A percentile compares a stretch with the other conserved stretches of the same genome.
phyloP scores from a whole-genome alignment of 2,113 vertebrate species.

The Bettongia penicillata region DNA sequence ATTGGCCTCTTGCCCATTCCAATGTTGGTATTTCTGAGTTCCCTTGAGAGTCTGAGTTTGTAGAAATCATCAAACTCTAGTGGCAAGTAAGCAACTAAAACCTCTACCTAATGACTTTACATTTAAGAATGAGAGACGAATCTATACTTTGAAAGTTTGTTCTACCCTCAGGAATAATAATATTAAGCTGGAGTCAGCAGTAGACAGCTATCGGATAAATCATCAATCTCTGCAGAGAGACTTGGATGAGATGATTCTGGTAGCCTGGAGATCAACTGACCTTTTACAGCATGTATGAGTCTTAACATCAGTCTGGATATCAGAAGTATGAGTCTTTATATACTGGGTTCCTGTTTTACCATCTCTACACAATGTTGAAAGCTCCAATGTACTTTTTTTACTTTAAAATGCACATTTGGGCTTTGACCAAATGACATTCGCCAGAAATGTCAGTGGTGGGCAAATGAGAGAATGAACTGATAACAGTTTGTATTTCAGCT shows the following conservation, averaged over 20 bases:
- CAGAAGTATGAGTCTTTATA: background rate
- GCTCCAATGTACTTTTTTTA: slow-evolving; percentile 51
- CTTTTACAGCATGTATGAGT: slow-evolving; percentile 63
- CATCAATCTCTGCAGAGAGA: slow-evolving; percentile 50
- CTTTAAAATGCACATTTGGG: slow-evolving; percentile 28
- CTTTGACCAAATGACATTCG: slow-evolving; percentile 28
- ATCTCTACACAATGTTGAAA: slow-evolving; percentile 44
- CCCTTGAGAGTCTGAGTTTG: slow-evolving; percentile 46
- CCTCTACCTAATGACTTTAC: slow-evolving; percentile 49
- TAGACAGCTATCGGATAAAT: slow-evolving; percentile 54
- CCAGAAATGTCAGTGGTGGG: slow-evolving; percentile 16
- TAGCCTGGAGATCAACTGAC: slow-evolving; percentile 72
- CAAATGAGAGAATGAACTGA: slow-evolving; percentile 20
- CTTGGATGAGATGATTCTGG: slow-evolving; percentile 33
- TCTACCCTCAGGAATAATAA: slow-evolving; percentile 56
- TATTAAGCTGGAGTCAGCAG: slow-evolving; percentile 56
- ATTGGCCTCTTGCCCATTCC: slow-evolving; percentile 4
- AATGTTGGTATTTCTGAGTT: slow-evolving; percentile 50
- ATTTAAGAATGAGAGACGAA: slow-evolving; percentile 56
- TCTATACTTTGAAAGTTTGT: slow-evolving; percentile 41
- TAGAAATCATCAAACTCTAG: slow-evolving; percentile 44
- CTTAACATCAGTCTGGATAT: background rate
- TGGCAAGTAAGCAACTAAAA: slow-evolving; percentile 60
- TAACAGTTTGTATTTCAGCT: slow-evolving; percentile 11
- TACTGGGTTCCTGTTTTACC: slow-evolving; percentile 53